phyloP scores from a whole-genome alignment of 2,888 invertebrate genomes.

The Zygaena filipendulae region DNA sequence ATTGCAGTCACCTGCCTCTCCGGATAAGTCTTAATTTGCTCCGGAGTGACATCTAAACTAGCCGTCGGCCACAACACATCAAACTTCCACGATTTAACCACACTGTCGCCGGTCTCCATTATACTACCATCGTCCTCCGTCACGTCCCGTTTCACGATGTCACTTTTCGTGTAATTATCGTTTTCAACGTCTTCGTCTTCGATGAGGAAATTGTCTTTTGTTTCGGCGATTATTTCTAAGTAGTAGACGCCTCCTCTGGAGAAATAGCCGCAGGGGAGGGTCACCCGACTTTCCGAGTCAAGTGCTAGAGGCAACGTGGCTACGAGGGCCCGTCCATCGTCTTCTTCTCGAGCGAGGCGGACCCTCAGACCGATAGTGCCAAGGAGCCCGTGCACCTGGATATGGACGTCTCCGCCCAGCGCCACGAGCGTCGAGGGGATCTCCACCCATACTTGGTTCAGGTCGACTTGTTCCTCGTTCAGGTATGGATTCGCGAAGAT shows the following conservation, averaged over 20 bases:
- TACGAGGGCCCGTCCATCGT: constrained; percentile 43
- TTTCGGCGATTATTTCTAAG: constrained; percentile 47
- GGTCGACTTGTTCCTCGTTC: constrained; percentile 41
- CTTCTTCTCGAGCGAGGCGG: constrained; percentile 59
- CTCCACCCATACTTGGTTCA: constrained; percentile 68
- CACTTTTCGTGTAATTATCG: constrained; percentile 10
- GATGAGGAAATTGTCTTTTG: constrained; percentile 29
- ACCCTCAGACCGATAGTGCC: constrained; percentile 41
- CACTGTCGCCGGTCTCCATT: constrained; percentile 48
- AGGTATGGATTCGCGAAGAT: constrained; percentile 47
- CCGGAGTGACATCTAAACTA: constrained; percentile 76
- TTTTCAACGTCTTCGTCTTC: constrained; percentile 28
- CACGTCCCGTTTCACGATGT: constrained; percentile 32
- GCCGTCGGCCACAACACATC: constrained; percentile 88
- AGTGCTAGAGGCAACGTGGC: constrained; percentile 60
- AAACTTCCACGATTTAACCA: constrained; percentile 68
- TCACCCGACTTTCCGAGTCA: constrained; percentile 58
- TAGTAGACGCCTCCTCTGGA: constrained; percentile 75
- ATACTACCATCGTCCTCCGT: constrained; percentile 36
- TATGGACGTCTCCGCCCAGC: constrained; percentile 81
- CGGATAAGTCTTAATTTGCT: constrained; percentile 83
- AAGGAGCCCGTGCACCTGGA: constrained; percentile 70
- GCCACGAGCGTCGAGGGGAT: constrained; percentile 82
- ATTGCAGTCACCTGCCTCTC: constrained; percentile 78
- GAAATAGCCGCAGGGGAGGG: constrained; percentile 78